Evolutionary conservation across 1,140 invertebrate genomes (phyloP), one percentile per base, ranked within the genome.

Genomic region (Drosophila oshimai): DNA sequence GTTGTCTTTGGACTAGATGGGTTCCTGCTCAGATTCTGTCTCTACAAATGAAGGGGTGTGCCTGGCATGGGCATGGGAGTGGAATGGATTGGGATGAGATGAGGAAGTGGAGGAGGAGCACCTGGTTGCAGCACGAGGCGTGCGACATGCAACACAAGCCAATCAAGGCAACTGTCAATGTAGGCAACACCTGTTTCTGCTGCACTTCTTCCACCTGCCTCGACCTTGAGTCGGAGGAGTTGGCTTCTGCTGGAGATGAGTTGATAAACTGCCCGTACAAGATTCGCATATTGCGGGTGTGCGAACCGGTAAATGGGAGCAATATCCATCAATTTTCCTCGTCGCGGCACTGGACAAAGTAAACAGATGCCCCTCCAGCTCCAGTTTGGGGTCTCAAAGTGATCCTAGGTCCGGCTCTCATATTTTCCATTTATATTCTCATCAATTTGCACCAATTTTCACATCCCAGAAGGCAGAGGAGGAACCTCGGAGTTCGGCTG

Each of bases 81-180:
- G 18, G 15, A 34, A 18, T 58, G 7, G 4, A 29, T 12, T 49
- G 1, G 12, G n/a, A n/a, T n/a, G 6, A 12, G 0, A 26, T 26
- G 10, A 20, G 37, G 55, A 61, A 22, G 47, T 33, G 68, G n/a
- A 31, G 18, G 46, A 61, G 36, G 13, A 62, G 53, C 33, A 36
- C 34, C 29, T 46, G 53, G 9, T 4, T 9, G 37, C 29, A 65
- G 49, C 46, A 67, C 42, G 50, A 68, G 58, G 64, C 74, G 75
- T 84, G 70, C 64, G 45, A 53, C 79, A 78, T 84, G 79, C 74
- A 77, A 84, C 79, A 84, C 64, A 78, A 78, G 45, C 49, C 64
- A 84, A 71, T 84, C 79, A 84, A 81, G 74, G 62, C 58, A 49
- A 84, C 79, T 83, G 79, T 84, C 79, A 84, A 84, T 74, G 46